Base-by-base conservation (phyloP, 2,113 vertebrate genomes). In the Cynopterus brachyotis region DNA sequence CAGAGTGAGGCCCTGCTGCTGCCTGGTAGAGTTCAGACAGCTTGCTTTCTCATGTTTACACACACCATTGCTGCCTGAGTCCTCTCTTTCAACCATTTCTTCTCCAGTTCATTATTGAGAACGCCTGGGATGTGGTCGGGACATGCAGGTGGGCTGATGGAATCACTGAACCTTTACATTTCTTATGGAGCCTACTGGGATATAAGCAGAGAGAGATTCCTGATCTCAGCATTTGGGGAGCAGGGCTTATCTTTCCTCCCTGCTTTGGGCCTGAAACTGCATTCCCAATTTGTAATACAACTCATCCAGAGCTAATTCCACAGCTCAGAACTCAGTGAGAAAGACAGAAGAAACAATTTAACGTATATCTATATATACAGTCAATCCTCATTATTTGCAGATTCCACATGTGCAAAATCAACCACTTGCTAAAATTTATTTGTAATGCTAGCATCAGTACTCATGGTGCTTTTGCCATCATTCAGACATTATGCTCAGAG, bases 321-420 rank as follows among this genome's bases (percentile, higher is more conserved):
- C 55, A 96, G 17, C 35, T 79, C 94, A 70, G 82, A 91, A 83
- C 67, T 86, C 85, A 87, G 6, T 26, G 19, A 64, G 59, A 67
- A 89, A 84, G 24, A 69, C 57, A 87, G 50, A 96, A 87, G 47
- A 24, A 16, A 32, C 15, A 66, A 32, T 87, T 66, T 45, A 76
- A 67, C 42, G 19, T 6, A 1, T n/a, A 47, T 59, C 26, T 73
- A 9, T 26, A 22, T 35, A 62, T 42, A 50, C 15, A 67, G 40
- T 35, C 76, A 75, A 12, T 57, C 66, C 50, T 84, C 67, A 76
- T 47, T 89, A 75, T 35, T 70, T 59, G 45, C 28, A 88, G 55
- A 86, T 66, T 55, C 8, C 16, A 7, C 78, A 28, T 73, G 42
- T 69, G 50, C 50, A 89, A 96, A 94, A 91, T 59, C 73, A 59